A percentile compares a stretch with the other conserved stretches of the same genome.
These are phyloP conservation scores for Podotricha telesiphe DNA, from an alignment of 2,888 invertebrate genomes.

Conservation along the genomic window DNA sequence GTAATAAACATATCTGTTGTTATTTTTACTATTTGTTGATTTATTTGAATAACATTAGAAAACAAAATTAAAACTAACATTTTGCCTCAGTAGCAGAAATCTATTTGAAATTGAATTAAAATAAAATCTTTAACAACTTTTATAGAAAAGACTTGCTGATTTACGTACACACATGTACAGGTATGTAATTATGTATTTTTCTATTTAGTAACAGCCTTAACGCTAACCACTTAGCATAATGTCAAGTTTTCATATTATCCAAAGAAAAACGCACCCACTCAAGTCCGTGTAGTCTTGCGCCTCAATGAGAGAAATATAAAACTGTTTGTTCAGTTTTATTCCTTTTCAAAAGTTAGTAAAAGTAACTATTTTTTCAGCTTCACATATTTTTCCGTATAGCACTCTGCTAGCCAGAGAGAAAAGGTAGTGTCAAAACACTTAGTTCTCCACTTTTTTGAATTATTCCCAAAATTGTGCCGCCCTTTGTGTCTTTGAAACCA, in stretches of 20 bases:
- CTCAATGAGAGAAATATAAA: slow-evolving; percentile 4
- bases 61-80: no score
- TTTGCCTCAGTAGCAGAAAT: no score
- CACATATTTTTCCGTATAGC: no score
- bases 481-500: no score
- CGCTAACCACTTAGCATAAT: slow-evolving; percentile 12
- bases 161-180: not conserved
- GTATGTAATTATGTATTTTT: slow-evolving; percentile 13
- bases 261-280: not conserved
- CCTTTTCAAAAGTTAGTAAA: slow-evolving; percentile 1
- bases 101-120: not conserved
- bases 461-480: no score
- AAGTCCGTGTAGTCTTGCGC: not conserved
- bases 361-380: no score
- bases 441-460: no score
- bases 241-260: slow-evolving; percentile 3
- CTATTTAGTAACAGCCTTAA: slow-evolving; percentile 3
- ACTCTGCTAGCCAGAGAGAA: no score
- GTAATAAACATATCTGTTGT: no score
- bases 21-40: no score
- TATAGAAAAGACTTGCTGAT: not conserved
- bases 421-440: no score
- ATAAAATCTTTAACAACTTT: not conserved
- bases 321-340: slow-evolving; percentile 6
- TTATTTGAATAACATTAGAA: no score